Evolutionary conservation across 2,797 vertebrate genomes (phyloP).

Genomic region (Myioborus miniatus): DNA sequence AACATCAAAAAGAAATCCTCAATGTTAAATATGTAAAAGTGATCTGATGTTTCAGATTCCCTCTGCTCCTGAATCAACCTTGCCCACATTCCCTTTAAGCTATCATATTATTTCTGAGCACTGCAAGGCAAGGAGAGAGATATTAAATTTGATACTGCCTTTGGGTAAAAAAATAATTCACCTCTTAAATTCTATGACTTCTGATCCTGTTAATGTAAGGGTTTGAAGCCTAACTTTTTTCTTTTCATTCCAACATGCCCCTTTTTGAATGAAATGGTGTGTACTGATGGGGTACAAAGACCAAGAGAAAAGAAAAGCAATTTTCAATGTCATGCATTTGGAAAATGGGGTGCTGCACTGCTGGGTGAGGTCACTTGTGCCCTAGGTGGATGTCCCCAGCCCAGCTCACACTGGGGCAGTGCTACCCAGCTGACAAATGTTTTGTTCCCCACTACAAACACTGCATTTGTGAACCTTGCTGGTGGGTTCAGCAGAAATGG

Average conservation of each 20-base stretch:
- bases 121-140: background rate
- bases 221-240: background rate
- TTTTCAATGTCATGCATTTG: background rate
- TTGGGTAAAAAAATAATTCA: background rate
- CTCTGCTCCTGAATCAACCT: background rate
- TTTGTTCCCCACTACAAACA: background rate
- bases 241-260: background rate
- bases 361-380: background rate
- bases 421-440: background rate
- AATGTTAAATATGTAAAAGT: background rate
- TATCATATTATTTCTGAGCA: background rate
- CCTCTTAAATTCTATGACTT: background rate
- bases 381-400: background rate
- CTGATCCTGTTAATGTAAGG: background rate
- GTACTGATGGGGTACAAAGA: background rate
- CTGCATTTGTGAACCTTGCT: background rate
- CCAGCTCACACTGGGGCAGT: background rate
- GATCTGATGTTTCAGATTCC: background rate
- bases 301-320: background rate
- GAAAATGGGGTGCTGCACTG: background rate
- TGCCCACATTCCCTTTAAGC: background rate
- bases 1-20: background rate
- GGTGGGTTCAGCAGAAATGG: conserved; percentile 15
- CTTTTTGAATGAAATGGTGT: background rate
- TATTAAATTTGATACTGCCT: background rate